Evolutionary conservation across 2,797 vertebrate species (phyloP).

Genomic region (Lepus townsendii): DNA sequence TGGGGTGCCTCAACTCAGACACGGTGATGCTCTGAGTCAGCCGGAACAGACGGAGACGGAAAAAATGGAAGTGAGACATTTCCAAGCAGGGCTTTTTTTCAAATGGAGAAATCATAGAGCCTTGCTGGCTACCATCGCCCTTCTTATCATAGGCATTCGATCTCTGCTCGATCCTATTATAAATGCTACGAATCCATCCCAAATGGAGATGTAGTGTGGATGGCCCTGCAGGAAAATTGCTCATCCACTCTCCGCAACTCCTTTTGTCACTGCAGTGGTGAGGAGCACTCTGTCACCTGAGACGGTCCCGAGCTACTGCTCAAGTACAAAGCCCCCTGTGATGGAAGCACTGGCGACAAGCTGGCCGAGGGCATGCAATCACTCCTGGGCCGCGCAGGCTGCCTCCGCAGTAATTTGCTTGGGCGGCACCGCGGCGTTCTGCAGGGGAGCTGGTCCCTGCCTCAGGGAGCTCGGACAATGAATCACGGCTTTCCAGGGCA

Average conservation of each 20-base stretch:
- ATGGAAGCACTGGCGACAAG: neutral
- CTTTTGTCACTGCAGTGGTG: neutral
- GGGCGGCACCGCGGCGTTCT: slow-evolving; percentile 1
- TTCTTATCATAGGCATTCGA: neutral
- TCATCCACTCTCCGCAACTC: neutral
- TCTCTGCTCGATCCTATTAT: slow-evolving; percentile 35
- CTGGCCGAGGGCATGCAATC: neutral
- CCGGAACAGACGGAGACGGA: neutral
- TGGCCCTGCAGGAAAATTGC: slow-evolving; percentile 40
- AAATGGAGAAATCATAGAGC: slow-evolving; percentile 49
- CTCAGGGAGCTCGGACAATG: slow-evolving; percentile 67
- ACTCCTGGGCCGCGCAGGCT: neutral
- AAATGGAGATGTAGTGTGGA: slow-evolving; percentile 5
- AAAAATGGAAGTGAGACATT: slow-evolving; percentile 25
- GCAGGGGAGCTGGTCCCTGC: slow-evolving; percentile 21
- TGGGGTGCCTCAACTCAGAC: neutral
- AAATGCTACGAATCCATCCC: slow-evolving; percentile 3
- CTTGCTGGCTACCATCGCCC: slow-evolving; percentile 25
- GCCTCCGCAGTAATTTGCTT: slow-evolving; percentile 45
- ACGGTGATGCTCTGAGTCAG: neutral
- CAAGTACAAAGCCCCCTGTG: neutral
- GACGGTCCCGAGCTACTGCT: neutral
- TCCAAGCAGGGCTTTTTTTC: neutral
- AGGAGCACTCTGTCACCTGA: neutral
- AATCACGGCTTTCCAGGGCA: slow-evolving; percentile 57